Evolutionary conservation across 2,888 invertebrate genomes (phyloP).

Genomic region (Clostera curtula): DNA sequence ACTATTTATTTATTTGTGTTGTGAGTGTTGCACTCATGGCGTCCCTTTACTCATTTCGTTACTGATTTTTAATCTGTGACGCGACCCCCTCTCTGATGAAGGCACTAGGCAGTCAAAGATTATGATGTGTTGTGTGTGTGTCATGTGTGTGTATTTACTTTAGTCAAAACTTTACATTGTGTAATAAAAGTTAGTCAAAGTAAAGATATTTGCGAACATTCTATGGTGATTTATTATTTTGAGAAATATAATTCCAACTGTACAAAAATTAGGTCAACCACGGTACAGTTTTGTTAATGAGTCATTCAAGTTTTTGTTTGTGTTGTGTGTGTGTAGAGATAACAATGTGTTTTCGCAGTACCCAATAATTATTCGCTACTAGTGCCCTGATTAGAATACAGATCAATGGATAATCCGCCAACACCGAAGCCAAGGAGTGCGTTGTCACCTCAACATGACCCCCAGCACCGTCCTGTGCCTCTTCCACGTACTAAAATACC

Average conservation of each 20-base stretch:
- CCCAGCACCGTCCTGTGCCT: slow-evolving; percentile 66
- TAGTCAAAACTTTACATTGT: no score
- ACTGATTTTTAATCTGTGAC: no score
- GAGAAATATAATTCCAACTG: slow-evolving; percentile 1
- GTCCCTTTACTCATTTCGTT: no score
- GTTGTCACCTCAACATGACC: slow-evolving; percentile 32
- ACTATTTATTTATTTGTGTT: no score
- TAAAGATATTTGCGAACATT: no score
- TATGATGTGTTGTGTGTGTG: no score
- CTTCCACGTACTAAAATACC: slow-evolving; percentile 64
- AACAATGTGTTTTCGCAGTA: slow-evolving; percentile 33
- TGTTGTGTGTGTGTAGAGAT: slow-evolving; percentile 17
- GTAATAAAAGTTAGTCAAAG: no score
- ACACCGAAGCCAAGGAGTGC: slow-evolving; percentile 57
- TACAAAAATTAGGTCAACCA: slow-evolving; percentile 20
- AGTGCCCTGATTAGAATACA: slow-evolving; percentile 11
- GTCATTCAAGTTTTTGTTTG: slow-evolving; percentile 30
- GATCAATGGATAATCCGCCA: slow-evolving; percentile 58
- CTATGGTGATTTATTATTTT: slow-evolving; percentile 4
- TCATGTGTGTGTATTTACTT: no score
- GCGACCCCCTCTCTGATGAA: no score
- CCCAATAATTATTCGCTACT: slow-evolving; percentile 23
- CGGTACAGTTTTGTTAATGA: slow-evolving; percentile 21
- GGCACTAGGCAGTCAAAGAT: no score
- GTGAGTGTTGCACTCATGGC: no score